Conservation (phyloP, 1,140 invertebrate genomes). For the Parapsyche elsis region DNA sequence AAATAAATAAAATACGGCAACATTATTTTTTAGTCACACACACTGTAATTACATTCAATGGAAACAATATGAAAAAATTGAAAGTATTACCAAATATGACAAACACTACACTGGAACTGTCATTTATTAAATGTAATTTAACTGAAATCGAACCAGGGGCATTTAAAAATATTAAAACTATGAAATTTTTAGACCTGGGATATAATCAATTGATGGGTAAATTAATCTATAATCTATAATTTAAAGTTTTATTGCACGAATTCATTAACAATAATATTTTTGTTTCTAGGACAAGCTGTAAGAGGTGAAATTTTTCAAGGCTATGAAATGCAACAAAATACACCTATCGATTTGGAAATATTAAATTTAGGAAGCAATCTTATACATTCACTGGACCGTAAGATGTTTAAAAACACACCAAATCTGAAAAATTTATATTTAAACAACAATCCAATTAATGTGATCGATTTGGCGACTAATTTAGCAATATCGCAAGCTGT, state of each 20-base stretch:
- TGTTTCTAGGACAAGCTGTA: constrained; percentile 68
- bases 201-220: constrained; percentile 75
- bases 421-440: constrained; percentile 74
- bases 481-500: constrained; percentile 70
- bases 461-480: constrained; percentile 71
- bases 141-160: constrained; percentile 70
- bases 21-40: constrained; percentile 59
- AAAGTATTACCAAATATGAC: constrained; percentile 59
- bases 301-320: constrained; percentile 71
- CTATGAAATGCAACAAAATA: constrained; percentile 68
- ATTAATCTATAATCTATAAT: constrained; percentile 30
- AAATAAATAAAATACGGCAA: background rate
- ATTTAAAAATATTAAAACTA: constrained; percentile 73
- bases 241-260: constrained; percentile 22
- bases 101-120: constrained; percentile 60
- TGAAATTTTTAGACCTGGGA: constrained; percentile 78
- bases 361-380: constrained; percentile 76
- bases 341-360: constrained; percentile 71
- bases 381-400: constrained; percentile 74
- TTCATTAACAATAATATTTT: constrained; percentile 47
- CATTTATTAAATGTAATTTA: constrained; percentile 66
- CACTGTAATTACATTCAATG: constrained; percentile 62
- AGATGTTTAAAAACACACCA: constrained; percentile 77
- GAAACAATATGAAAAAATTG: constrained; percentile 63
- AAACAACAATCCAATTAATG: constrained; percentile 74